Evolutionary conservation across 1,140 invertebrate species (phyloP), one percentile per base, ranked within the genome.

Genomic region (Drosophila teissieri): DNA sequence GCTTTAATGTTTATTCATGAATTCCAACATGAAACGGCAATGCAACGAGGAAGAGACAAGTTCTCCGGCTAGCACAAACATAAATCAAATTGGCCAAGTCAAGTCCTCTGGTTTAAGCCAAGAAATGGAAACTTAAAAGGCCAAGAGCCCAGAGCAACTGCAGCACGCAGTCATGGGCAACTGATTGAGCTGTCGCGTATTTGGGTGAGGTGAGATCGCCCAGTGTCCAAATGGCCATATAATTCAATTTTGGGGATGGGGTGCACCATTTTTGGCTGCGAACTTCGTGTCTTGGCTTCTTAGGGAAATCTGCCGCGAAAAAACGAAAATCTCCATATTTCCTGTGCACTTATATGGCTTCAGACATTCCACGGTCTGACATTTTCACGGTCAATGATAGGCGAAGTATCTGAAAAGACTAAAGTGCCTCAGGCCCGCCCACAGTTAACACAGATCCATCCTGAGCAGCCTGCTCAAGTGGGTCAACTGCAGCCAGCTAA

Each of bases 1-100:
- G 83, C 83, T 86, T 86, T 86, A 88, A 86, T 86, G 83, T 86
- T 86, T 86, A 86, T 86, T 86, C 83, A 86, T 88, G 83, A 86
- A 86, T 86, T 86, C 83, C 83, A 79, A 86, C 83, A 86, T 86
- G 83, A 88, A 86, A 79, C 80, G 74, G 75, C 83, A 86, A 76
- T 80, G 83, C 79, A 82, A 88, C 83, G 74, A 82, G 83, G 79
- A 88, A 86, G 83, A 73, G 65, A 57, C 55, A 78, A 79, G 67
- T 48, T 57, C 55, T 45, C 45, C 52, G 75, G 44, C 63, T 80
- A 24, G 64, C 67, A 54, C 51, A 49, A 37, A 52, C 69, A 88
- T 86, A 86, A 86, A 86, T 86, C 83, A 86, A 86, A 86, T 79
- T 83, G 80, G 63, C 79, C 80, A 64, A 80, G 69, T 53, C 31